phyloP scores from a whole-genome alignment of 2,888 invertebrate genomes.

The Hartigia nigra region DNA sequence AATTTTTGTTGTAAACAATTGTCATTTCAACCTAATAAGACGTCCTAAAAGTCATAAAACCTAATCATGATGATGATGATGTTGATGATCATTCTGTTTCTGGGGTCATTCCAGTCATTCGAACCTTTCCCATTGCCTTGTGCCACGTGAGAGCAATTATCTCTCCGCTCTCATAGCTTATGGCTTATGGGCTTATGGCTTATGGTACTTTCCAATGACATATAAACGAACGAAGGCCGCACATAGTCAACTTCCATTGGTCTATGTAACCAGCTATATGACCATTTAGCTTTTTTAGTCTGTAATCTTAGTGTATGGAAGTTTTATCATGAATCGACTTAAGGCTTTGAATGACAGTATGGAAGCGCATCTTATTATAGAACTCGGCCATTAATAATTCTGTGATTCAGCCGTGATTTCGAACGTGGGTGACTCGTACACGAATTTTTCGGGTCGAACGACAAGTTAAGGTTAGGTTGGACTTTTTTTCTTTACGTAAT shows the following conservation, averaged over 20 bases:
- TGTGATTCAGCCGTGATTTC: background rate
- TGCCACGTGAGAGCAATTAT: background rate
- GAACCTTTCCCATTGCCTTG: background rate
- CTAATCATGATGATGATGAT: background rate
- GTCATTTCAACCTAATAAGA: background rate
- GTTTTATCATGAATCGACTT: background rate
- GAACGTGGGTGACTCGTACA: background rate
- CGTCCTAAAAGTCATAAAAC: background rate
- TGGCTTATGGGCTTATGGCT: background rate
- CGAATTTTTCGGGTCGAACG: background rate
- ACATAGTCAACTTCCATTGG: background rate
- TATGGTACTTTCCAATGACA: background rate
- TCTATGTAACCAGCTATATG: background rate
- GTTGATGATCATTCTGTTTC: background rate
- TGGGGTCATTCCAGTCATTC: background rate
- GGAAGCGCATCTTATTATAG: slow-evolving; percentile 1
- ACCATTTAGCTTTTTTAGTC: background rate
- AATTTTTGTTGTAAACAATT: background rate
- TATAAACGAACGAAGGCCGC: background rate
- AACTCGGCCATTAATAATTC: background rate
- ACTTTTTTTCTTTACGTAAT: background rate
- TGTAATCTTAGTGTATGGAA: background rate
- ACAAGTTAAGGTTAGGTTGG: background rate
- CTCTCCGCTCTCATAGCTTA: background rate
- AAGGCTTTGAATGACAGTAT: background rate